Base-by-base conservation (phyloP, 2,797 vertebrate species). In the Muraenolepis orangiensis region DNA sequence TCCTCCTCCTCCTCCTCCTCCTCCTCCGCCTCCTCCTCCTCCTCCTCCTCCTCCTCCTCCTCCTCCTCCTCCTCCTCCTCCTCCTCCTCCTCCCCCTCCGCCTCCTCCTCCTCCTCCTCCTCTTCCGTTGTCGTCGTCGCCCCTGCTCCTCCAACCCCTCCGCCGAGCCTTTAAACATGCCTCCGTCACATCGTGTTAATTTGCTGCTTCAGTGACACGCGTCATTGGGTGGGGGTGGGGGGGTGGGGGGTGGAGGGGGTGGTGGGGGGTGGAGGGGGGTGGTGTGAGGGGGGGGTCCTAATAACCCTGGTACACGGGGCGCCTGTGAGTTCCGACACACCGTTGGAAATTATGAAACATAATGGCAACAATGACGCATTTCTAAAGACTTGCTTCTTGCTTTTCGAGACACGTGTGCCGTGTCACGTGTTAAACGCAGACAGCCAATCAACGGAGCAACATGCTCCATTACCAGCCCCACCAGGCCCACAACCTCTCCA, bases 141-240 rank as follows among this genome's bases (percentile, higher is more conserved):
- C 57, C 57, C n/a, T 2, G n/a, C 73, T 80, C 71, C 79, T 57
- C 79, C 75, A 74, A n/a, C 73, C n/a, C n/a, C 51, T 61, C n/a
- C 57, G 23, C 57, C 29, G 76, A 73, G 69, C 81, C 82, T 88
- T 91, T 83, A 75, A 89, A 88, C 85, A 79, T 85, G 86, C 86
- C 82, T 85, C 87, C 88, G 85, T 91, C 91, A 85, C 88, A 86
- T 90, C 85, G 72, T 93, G 93, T 95, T 94, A 94, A 95, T 95
- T 95, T 95, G 92, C 93, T 93, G 93, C 93, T 95, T 94, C 94
- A 93, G 88, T 94, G 93, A 93, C 92, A 95, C 86, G 81, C 90
- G 90, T 94, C 92, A 94, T 93, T 92, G 87, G 87, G 87, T 10
- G 57, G 10, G 10, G 14, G 14, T 0, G 46, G 46, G 23, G 82